Percentiles rank a stretch among this genome's conserved stretches.
Conservation (phyloP, 2,888 invertebrate species). For the Lottia gigantea region DNA sequence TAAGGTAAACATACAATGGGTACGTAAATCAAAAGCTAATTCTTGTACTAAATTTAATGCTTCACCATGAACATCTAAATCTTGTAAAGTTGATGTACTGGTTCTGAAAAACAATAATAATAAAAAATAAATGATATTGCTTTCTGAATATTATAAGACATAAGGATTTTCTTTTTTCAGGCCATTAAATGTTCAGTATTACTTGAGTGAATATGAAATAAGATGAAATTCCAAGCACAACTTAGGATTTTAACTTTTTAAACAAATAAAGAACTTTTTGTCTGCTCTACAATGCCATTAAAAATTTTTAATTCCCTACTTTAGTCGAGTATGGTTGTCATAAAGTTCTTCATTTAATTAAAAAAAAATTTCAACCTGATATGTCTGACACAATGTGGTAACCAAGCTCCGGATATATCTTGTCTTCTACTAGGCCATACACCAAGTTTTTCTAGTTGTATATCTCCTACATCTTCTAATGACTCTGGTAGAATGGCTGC, state of each 20-base stretch:
- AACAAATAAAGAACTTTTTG: no score
- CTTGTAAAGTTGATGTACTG: constrained; percentile 81
- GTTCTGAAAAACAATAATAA: constrained; percentile 70
- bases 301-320: no score
- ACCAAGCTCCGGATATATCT: constrained; percentile 73
- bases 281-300: no score
- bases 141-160: no score
- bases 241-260: no score
- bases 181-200: no score
- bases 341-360: no score
- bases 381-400: constrained; percentile 83
- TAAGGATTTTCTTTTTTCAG: no score
- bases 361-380: constrained; percentile 70
- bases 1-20: constrained; percentile 86
- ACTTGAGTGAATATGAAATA: no score
- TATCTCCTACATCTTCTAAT: constrained; percentile 68
- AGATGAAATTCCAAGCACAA: no score
- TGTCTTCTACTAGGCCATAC: constrained; percentile 69
- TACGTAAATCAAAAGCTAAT: constrained; percentile 86
- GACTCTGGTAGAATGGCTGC: constrained; percentile 79
- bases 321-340: no score
- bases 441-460: constrained; percentile 70
- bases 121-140: not conserved
- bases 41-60: constrained; percentile 86
- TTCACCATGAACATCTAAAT: constrained; percentile 88